Conservation (phyloP, 2,888 invertebrate genomes). For the Lycia hirtaria region DNA sequence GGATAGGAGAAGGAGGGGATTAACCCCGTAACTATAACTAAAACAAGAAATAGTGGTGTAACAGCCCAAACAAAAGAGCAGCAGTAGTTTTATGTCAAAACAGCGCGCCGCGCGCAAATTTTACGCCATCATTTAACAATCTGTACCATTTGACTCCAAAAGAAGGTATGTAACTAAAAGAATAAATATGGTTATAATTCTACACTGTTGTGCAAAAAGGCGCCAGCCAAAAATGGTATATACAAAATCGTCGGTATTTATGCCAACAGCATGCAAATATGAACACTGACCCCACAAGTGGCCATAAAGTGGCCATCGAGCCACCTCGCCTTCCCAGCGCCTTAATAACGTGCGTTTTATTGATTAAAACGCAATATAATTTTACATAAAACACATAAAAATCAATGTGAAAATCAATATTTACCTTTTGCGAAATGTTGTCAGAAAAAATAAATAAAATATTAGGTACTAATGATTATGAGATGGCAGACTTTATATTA, state of each 20-base stretch:
- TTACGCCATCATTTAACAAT: too few relatives aligned
- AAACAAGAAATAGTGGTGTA: too few relatives aligned
- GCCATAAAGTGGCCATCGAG: constrained; percentile 11
- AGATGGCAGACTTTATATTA: neutral
- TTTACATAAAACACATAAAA: constrained; percentile 23
- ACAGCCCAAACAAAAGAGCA: too few relatives aligned
- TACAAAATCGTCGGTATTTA: constrained; percentile 26
- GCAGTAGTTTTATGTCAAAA: too few relatives aligned
- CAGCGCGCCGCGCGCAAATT: too few relatives aligned
- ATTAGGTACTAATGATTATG: neutral
- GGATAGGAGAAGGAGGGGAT: too few relatives aligned
- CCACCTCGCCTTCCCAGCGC: constrained; percentile 24
- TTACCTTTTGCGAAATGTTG: constrained; percentile 6
- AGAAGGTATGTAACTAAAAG: too few relatives aligned
- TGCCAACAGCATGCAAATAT: constrained; percentile 35
- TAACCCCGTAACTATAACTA: too few relatives aligned
- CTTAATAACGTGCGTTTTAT: constrained; percentile 36
- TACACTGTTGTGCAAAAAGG: constrained; percentile 1
- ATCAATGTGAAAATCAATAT: constrained; percentile 19
- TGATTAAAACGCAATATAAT: constrained; percentile 32
- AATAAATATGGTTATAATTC: neutral
- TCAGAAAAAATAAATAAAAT: neutral
- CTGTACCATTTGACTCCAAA: too few relatives aligned
- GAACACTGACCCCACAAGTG: constrained; percentile 43
- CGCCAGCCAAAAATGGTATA: constrained; percentile 3